Evolutionary conservation across 1,140 invertebrate species (phyloP).

Genomic region (Scaptomyza montana): DNA sequence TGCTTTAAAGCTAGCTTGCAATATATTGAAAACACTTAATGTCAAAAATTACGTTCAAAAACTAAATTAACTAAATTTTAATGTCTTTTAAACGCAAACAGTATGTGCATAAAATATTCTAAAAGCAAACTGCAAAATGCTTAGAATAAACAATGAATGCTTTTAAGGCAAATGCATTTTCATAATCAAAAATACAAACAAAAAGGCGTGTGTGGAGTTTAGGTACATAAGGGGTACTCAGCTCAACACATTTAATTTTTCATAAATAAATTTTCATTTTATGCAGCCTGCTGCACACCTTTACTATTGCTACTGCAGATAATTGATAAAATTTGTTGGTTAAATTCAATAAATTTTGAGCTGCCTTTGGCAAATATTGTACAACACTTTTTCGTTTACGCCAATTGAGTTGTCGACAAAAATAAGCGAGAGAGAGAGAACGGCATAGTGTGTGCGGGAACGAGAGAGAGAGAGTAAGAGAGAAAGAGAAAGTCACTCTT

Average conservation of each 20-base stretch:
- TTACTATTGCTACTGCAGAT: not conserved
- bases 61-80: not conserved
- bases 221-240: not conserved
- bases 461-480: not conserved
- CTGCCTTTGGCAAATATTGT: constrained; percentile 33
- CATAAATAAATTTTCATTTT: too few species aligned
- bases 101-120: not conserved
- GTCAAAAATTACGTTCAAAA: not conserved
- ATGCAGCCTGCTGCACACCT: constrained; percentile 1
- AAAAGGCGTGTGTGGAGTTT: not conserved
- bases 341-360: constrained; percentile 25
- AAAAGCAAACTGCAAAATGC: not conserved
- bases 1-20: not conserved
- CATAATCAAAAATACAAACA: not conserved
- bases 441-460: not conserved
- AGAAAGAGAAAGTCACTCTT: not conserved
- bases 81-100: not conserved
- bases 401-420: constrained; percentile 23
- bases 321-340: constrained; percentile 8
- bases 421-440: not conserved
- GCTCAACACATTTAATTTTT: not conserved
- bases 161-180: constrained; percentile 7
- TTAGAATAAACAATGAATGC: not conserved
- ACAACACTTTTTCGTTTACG: constrained; percentile 33
- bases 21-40: not conserved